phyloP scores from a whole-genome alignment of 2,888 invertebrate species.

The Coelopa pilipes region DNA sequence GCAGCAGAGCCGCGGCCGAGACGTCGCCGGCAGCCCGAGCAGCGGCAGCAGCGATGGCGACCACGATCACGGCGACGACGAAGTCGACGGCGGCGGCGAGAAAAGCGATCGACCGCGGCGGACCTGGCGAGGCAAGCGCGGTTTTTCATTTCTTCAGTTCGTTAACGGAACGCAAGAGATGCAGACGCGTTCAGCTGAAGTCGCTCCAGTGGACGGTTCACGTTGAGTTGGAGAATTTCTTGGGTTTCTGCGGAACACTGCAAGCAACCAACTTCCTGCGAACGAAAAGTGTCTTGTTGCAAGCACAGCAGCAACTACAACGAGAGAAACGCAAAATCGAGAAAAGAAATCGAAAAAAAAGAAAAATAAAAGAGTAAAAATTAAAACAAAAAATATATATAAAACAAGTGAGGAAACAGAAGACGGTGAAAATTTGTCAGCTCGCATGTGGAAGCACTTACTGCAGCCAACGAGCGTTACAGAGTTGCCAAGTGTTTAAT shows the following conservation, averaged over 20 bases:
- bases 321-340: background rate
- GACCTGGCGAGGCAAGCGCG: slow-evolving; percentile 60
- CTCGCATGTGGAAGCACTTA: slow-evolving; percentile 30
- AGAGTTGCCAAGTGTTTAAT: slow-evolving; percentile 20
- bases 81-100: background rate
- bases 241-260: background rate
- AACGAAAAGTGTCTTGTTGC: background rate
- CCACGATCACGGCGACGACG: background rate
- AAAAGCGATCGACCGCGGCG: slow-evolving; percentile 24
- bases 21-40: background rate
- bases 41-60: slow-evolving; percentile 16
- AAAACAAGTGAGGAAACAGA: slow-evolving; percentile 16
- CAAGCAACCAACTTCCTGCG: slow-evolving; percentile 28
- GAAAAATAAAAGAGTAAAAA: slow-evolving; percentile 28
- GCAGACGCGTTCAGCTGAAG: slow-evolving; percentile 56
- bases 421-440: slow-evolving; percentile 38
- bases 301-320: background rate
- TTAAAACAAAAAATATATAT: slow-evolving; percentile 15
- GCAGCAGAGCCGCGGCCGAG: too few species aligned
- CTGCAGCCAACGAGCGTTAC: slow-evolving; percentile 31
- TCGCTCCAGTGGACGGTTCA: slow-evolving; percentile 18
- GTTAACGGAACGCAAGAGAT: slow-evolving; percentile 65
- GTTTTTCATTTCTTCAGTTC: slow-evolving; percentile 66
- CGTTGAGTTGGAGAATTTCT: slow-evolving; percentile 11
- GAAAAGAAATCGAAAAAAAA: slow-evolving; percentile 9